Base-by-base conservation (phyloP, 2,797 vertebrate species). In the Nyctibius grandis region DNA sequence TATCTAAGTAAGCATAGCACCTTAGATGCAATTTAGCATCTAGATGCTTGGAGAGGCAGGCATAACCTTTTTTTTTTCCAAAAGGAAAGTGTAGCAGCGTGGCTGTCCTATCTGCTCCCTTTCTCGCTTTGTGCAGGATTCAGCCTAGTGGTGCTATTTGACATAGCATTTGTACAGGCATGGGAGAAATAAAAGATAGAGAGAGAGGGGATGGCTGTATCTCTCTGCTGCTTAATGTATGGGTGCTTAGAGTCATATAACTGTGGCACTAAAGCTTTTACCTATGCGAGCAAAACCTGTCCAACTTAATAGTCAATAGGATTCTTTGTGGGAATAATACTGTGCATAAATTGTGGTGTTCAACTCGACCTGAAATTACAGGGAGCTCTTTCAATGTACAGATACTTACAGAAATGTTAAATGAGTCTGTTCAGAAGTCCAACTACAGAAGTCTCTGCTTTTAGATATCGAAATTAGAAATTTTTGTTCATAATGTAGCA, bases 1-100 rank as follows among this genome's bases (percentile, higher is more conserved):
- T 95, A 96, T 94, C 93, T 89, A 74, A 89, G 91, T 72, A 54
- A 89, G 83, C 57, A 47, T 89, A 83, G 88, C 44, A 64, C 94
- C 80, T 93, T 51, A 85, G 94, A 65, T 72, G 40, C 31, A 91
- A 69, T 91, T 95, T 84, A 88, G 64, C 79, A 85, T 78, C 69
- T 42, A 78, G 61, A 53, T 84, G 36, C 86, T 45, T 78, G 86
- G 38, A 73, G 67, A 85, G 56, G 74, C 42, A 85, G 77, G 34
- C 40, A 36, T 44, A 80, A 31, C 36, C 18, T 50, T 23, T 34
- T 68, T 23, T 56, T 28, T 5, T 42, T 42, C 40, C 40, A 11
- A 36, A 65, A 77, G 50, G 31, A 4, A 90, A 82, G 33, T 63
- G 26, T 33, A 85, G 51, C 64, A 48, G 12, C 42, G 80, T 85